Base-by-base conservation (phyloP, 2,113 vertebrate genomes). In the Otolemur garnettii region DNA sequence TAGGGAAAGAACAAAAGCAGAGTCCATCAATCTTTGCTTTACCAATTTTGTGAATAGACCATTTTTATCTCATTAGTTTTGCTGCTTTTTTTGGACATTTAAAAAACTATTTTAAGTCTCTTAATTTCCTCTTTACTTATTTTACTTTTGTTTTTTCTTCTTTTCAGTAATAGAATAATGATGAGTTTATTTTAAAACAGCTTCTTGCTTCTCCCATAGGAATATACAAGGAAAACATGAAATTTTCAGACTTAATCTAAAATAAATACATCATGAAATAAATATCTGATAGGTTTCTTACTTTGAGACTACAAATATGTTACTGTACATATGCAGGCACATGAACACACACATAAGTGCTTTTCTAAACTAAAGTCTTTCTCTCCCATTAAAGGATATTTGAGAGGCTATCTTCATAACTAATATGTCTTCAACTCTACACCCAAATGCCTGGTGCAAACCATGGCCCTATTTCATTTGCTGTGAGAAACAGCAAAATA, bases 31-130 rank as follows among this genome's bases (percentile, higher is more conserved):
- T 84, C 42, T 96, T 95, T 95, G 19, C n/a, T 96, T 80, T 87
- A 26, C 50, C 95, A 60, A 81, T 62, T 95, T 88, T 93, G 4
- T 89, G 94, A 93, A 1, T 35, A 97, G 69, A 38, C 50, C 53
- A 90, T 87, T 94, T 81, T 96, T 89, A 95, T 14, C 57, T 90
- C 87, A 87, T 90, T 96, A 92, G n/a, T n/a, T 82, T 90, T 55
- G 30, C 5, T 97, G 68, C 14, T 3, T 53, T 82, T 82, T 84
- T 33, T 74, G 28, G 28, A 69, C 78, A 57, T 55, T 88, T 66
- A 50, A 50, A 50, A 50, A 50, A 50, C 45, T 97, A 90, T 94
- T 79, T 94, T 77, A 94, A 90, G 21, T 33, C 3, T 11, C 1
- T 82, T 33, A 3, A 90, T 26, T 94, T 74, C 9, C 10, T 86